Percentiles rank a stretch among this genome's conserved stretches.
phyloP scores from a whole-genome alignment of 2,797 vertebrate species.

The Etheostoma perlongum region DNA sequence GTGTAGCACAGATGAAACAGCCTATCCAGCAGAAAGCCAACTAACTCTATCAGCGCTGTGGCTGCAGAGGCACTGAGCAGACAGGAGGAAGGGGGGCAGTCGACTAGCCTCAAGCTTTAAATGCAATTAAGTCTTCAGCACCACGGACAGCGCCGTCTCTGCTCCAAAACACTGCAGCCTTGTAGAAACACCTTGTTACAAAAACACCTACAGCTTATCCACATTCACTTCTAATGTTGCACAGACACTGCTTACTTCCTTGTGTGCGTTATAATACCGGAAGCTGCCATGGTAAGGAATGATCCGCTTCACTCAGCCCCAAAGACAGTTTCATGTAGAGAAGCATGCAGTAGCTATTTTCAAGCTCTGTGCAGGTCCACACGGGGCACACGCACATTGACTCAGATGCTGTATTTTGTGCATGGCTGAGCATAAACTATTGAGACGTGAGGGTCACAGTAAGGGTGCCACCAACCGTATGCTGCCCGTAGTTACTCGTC shows the following conservation, averaged over 20 bases:
- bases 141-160: slow-evolving; percentile 48
- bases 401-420: slow-evolving; percentile 53
- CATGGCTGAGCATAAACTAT: slow-evolving; percentile 59
- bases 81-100: slow-evolving; percentile 13
- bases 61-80: slow-evolving; percentile 43
- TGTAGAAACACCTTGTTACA: not conserved
- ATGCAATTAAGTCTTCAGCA: slow-evolving; percentile 62
- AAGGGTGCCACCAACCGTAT: slow-evolving; percentile 69
- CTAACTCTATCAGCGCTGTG: slow-evolving; percentile 32
- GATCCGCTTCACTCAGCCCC: slow-evolving; percentile 43
- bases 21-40: slow-evolving; percentile 26
- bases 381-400: not conserved
- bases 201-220: slow-evolving; percentile 2
- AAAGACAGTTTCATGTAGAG: slow-evolving; percentile 9
- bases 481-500: slow-evolving; percentile 67
- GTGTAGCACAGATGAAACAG: slow-evolving; percentile 30
- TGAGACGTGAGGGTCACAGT: slow-evolving; percentile 68
- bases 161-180: slow-evolving; percentile 6
- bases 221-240: not conserved
- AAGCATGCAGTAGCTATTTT: not conserved
- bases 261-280: slow-evolving; percentile 25
- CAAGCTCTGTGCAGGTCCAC: slow-evolving; percentile 3
- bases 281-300: slow-evolving; percentile 27
- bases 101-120: slow-evolving; percentile 57
- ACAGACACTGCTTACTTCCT: slow-evolving; percentile 23